Evolutionary conservation across 2,797 vertebrate genomes (phyloP).

Genomic region (Meriones psammophilus): DNA sequence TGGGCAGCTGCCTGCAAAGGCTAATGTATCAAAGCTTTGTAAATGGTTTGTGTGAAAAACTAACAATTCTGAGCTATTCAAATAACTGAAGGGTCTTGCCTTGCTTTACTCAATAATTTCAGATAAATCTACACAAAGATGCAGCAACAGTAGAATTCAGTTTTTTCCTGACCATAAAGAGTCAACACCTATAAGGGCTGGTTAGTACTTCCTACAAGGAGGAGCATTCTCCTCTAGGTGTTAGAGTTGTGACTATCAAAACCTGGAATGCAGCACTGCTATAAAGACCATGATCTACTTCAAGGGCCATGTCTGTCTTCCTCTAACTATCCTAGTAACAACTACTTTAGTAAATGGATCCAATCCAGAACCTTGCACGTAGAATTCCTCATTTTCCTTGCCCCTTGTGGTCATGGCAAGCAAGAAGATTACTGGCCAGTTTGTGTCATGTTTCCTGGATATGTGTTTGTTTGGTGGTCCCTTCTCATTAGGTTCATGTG

Average conservation of each 20-base stretch:
- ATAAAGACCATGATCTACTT: neutral
- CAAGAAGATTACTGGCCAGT: neutral
- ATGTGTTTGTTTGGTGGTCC: neutral
- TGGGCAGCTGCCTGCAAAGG: neutral
- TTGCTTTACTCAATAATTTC: constrained; percentile 28
- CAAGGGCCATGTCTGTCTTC: neutral
- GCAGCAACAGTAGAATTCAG: neutral
- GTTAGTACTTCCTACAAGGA: neutral
- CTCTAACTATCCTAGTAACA: neutral
- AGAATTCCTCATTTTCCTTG: neutral
- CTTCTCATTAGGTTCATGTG: neutral
- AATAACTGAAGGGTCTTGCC: neutral
- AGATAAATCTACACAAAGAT: neutral
- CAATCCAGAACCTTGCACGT: neutral
- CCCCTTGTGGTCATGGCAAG: neutral
- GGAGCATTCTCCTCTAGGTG: neutral
- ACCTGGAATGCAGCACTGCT: neutral
- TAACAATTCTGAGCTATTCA: neutral
- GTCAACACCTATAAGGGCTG: neutral
- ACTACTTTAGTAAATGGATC: neutral
- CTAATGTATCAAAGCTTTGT: neutral
- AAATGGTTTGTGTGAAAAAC: constrained; percentile 16
- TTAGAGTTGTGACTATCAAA: neutral
- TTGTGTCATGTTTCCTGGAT: neutral
- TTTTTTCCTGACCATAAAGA: neutral